Conservation (phyloP, 2,888 invertebrate species). For the Mesoligia furuncula region DNA sequence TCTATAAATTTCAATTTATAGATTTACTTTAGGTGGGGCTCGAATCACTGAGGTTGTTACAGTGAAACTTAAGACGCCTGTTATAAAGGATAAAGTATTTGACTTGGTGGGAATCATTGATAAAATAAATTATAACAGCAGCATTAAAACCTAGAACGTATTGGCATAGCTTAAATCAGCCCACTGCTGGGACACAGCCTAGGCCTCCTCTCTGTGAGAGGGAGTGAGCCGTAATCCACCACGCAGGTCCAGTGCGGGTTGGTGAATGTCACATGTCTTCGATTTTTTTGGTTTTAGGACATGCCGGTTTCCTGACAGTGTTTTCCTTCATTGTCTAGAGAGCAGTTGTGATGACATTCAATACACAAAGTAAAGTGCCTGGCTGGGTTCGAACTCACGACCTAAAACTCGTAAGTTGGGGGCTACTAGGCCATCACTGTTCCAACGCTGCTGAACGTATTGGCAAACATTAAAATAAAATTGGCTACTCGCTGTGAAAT, state of each 20-base stretch:
- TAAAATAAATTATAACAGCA: background rate
- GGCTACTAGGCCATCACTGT: background rate
- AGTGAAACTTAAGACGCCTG: background rate
- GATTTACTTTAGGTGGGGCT: background rate
- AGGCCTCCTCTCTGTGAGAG: background rate
- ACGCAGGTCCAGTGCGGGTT: background rate
- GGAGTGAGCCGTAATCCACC: background rate
- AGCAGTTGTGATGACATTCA: background rate
- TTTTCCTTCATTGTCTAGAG: background rate
- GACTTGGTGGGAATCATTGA: background rate
- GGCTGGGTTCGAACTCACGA: background rate
- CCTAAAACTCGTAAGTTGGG: background rate
- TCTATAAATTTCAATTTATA: background rate
- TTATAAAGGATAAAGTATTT: background rate
- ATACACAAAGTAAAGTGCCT: background rate
- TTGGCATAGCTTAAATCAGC: background rate
- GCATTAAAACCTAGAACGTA: background rate
- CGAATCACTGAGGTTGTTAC: background rate
- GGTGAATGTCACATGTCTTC: too few species aligned
- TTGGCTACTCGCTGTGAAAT: constrained; percentile 11
- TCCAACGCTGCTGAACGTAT: background rate
- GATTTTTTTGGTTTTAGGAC: too few species aligned
- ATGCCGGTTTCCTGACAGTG: background rate
- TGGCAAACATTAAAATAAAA: constrained; percentile 8
- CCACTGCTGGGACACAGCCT: background rate